Percentiles rank a stretch among this genome's conserved stretches.
These are phyloP conservation scores for Columba janthina DNA, from an alignment of 2,113 vertebrate genomes.

Conservation along the genomic window DNA sequence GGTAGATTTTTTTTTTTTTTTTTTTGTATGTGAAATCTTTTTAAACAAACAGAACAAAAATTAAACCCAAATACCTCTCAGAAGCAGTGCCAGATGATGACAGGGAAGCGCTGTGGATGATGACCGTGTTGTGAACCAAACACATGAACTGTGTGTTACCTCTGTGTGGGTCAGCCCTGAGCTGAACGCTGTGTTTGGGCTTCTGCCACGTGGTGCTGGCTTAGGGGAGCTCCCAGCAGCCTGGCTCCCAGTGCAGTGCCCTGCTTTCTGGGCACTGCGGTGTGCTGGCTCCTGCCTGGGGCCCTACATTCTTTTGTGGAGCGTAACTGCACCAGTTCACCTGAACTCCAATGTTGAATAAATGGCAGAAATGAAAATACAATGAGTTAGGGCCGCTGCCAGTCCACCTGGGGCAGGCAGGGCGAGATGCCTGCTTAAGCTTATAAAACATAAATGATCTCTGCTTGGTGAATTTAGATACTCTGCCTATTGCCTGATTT, in stretches of 20 bases:
- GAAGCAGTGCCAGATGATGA: not conserved
- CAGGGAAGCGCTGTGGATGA: not conserved
- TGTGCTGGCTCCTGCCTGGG: not conserved
- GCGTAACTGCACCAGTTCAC: not conserved
- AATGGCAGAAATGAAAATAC: not conserved
- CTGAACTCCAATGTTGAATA: rapidly evolving
- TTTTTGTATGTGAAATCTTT: not conserved
- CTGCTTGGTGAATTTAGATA: not conserved
- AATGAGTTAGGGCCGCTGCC: not conserved
- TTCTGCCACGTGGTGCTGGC: rapidly evolving
- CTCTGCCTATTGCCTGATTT: not conserved
- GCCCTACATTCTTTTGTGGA: too few species aligned
- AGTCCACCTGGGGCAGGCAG: not conserved
- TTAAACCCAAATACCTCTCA: not conserved
- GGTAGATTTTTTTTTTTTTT: not conserved
- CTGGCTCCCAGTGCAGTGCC: not conserved
- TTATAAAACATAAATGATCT: not conserved
- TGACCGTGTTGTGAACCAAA: not conserved
- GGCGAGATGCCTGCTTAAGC: rapidly evolving
- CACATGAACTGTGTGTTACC: not conserved
- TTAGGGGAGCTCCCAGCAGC: not conserved
- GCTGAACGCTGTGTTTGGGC: not conserved
- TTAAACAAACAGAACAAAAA: not conserved
- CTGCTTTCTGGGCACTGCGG: not conserved
- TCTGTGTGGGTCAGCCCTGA: not conserved